Percentiles rank a stretch among this genome's conserved stretches.
These are phyloP conservation scores for Mesorhabditis spiculigera DNA, from an alignment of 2,888 invertebrate species.

Conservation along the genomic window DNA sequence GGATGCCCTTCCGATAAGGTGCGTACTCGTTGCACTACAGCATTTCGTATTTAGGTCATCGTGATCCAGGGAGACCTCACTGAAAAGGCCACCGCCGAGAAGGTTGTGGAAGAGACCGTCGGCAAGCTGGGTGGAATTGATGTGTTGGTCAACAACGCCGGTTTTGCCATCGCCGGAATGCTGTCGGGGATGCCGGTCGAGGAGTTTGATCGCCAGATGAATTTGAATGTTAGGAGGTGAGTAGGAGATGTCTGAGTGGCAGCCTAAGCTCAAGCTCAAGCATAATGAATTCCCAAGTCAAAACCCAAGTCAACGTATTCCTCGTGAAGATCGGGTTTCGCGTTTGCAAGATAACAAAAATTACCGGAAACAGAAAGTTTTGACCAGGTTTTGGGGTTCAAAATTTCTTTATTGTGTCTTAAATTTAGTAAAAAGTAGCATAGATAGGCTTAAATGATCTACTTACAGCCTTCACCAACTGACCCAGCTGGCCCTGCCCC, in stretches of 20 bases:
- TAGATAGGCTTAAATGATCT: too few species aligned
- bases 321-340: too few species aligned
- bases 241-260: background rate
- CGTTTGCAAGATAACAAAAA: too few species aligned
- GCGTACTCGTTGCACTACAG: too few species aligned
- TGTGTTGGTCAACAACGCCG: constrained; percentile 38
- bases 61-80: constrained; percentile 59
- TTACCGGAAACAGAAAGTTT: too few species aligned
- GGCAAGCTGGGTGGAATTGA: constrained; percentile 36
- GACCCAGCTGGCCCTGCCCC: constrained; percentile 38
- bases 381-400: too few species aligned
- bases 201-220: constrained; percentile 83
- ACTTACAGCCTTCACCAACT: constrained; percentile 35
- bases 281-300: too few species aligned
- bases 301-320: too few species aligned
- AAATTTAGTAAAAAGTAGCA: too few species aligned
- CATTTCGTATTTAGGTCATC: too few species aligned
- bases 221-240: constrained; percentile 69
- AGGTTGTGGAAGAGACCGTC: constrained; percentile 27
- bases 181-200: constrained; percentile 22
- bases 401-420: too few species aligned
- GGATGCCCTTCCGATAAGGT: background rate
- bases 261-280: too few species aligned
- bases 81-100: constrained; percentile 19
- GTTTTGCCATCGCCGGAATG: constrained; percentile 34